These are phyloP conservation scores for Tetrapedia diversipes DNA, from an alignment of 2,888 invertebrate species.

Conservation along the genomic window DNA sequence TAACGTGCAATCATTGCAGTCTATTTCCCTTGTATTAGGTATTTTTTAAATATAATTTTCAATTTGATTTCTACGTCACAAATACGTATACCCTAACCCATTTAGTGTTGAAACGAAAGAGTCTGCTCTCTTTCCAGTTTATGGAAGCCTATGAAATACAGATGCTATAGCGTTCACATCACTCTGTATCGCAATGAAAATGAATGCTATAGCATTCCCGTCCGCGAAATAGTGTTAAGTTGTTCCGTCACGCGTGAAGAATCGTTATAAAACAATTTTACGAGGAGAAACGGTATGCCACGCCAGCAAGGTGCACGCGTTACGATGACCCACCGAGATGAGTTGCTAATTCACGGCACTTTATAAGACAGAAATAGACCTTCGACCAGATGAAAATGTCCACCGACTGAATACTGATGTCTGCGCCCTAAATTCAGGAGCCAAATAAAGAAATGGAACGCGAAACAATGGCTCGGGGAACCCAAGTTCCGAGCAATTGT, in stretches of 20 bases:
- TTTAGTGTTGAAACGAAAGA: too few relatives aligned
- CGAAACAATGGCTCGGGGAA: background rate
- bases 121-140: too few relatives aligned
- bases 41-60: too few relatives aligned
- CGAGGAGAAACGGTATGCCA: conserved; percentile 40
- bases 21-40: too few relatives aligned
- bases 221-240: conserved; percentile 18
- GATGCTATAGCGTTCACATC: too few relatives aligned
- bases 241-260: conserved; percentile 15
- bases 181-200: too few relatives aligned
- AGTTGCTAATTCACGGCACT: conserved; percentile 39
- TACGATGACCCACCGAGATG: conserved; percentile 43
- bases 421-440: conserved; percentile 36
- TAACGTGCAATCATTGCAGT: too few relatives aligned
- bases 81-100: too few relatives aligned
- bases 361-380: conserved; percentile 35
- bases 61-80: too few relatives aligned
- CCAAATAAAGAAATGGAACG: conserved; percentile 13
- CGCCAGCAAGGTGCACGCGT: conserved; percentile 27
- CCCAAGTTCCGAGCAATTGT: too few relatives aligned
- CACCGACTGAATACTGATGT: conserved; percentile 37
- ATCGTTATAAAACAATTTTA: conserved; percentile 29
- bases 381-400: conserved; percentile 43
- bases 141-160: too few relatives aligned
- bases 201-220: too few relatives aligned